Percentiles rank a stretch among this genome's conserved stretches.
Conservation (phyloP, 2,888 invertebrate species). For the Habrosyne pyritoides region DNA sequence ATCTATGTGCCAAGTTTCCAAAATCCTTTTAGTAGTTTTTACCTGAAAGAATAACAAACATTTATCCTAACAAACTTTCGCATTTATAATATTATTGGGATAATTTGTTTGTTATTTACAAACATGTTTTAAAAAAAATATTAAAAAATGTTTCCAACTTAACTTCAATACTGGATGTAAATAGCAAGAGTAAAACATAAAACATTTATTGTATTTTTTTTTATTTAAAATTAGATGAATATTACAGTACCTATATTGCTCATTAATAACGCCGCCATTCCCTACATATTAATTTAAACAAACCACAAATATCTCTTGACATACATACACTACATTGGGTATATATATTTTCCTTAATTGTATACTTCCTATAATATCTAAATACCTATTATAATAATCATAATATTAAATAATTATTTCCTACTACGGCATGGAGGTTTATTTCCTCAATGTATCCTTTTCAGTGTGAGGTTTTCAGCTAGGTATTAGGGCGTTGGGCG, state of each 20-base stretch:
- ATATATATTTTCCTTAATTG: background rate
- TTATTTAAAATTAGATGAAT: too few species aligned
- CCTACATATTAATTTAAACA: background rate
- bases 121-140: too few species aligned
- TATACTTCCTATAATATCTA: conserved; percentile 1
- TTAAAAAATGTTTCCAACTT: background rate
- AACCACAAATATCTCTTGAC: background rate
- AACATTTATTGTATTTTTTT: too few species aligned
- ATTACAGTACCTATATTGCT: background rate
- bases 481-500: conserved; percentile 66
- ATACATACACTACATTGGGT: background rate
- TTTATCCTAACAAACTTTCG: too few species aligned
- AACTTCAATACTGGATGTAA: too few species aligned
- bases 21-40: too few species aligned
- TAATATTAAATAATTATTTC: conserved; percentile 1
- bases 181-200: too few species aligned
- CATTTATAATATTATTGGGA: too few species aligned
- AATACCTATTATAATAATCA: conserved; percentile 7
- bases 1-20: too few species aligned
- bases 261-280: background rate
- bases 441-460: conserved; percentile 45
- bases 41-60: too few species aligned
- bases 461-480: conserved; percentile 43
- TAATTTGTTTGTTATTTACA: too few species aligned
- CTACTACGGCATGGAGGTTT: background rate